Base-by-base conservation (phyloP, 30 jellyfish, hydroid and myxozoan species). In the Hydra vulgaris region DNA sequence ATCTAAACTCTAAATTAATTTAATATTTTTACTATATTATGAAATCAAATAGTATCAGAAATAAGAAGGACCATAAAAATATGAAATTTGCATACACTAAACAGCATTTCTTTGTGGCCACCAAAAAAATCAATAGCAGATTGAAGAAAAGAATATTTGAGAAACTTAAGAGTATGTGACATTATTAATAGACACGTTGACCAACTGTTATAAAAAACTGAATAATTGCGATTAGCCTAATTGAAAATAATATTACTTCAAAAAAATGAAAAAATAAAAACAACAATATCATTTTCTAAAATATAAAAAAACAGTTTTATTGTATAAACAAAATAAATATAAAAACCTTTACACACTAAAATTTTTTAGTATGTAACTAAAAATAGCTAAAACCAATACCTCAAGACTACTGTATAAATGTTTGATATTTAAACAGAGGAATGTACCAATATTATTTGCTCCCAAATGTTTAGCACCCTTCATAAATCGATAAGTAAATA, bases 51-150 rank as follows among this genome's bases (percentile, higher is more conserved):
- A 56, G n/a, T 56, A 56, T 16, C 17, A 16, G n/a, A 56, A 16
- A 16, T 16, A 16, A 56, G 72, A 16, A 56, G 72, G n/a, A n/a
- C n/a, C n/a, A n/a, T n/a, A n/a, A n/a, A n/a, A n/a, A n/a, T n/a
- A n/a, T n/a, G n/a, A n/a, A n/a, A n/a, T n/a, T n/a, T n/a, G n/a
- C 73, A 7, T 82, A 88, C 96, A 88, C 72, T 87, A 0, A 88
- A 27, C 25, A 88, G 68, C 19, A 66, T 76, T 73, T 80, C 95
- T 54, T 79, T 80, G 85, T 78, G 85, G 4, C 95, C 85, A 40
- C 95, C 94, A 69, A 83, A 74, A 54, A 88, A 88, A 74, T 80
- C 83, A 4, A 84, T 27, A 0, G 94, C 87, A 7, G 55, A 82
- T 12, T 79, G 81, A 0, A 88, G 79, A 26, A 78, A 86, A 0